Evolutionary conservation across 2,888 invertebrate species (phyloP).

Genomic region (Clusia tigrina): DNA sequence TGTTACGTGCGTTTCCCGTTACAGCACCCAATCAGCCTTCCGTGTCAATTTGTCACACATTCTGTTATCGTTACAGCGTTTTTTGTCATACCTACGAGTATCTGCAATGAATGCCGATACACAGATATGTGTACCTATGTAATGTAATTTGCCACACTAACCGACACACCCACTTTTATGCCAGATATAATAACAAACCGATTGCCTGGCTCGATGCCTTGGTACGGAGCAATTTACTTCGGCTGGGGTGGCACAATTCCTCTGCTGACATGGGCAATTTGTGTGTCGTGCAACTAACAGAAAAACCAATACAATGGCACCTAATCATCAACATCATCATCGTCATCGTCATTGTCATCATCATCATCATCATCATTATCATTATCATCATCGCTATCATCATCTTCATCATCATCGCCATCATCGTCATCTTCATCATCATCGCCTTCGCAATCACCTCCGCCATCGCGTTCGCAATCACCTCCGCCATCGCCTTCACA

Average conservation of each 20-base stretch:
- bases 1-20: no score
- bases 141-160: not conserved
- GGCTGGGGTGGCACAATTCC: not conserved
- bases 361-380: conserved; percentile 7
- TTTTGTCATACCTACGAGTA: not conserved
- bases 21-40: no score
- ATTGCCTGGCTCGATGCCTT: not conserved
- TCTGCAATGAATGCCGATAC: not conserved
- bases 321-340: conserved; percentile 7
- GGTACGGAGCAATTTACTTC: not conserved
- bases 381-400: not conserved
- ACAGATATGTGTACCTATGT: not conserved
- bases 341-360: conserved; percentile 9
- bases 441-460: no score
- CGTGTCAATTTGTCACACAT: conserved; percentile 16
- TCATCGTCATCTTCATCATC: not conserved
- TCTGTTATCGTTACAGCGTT: conserved; percentile 3
- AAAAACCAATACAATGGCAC: conserved; percentile 4
- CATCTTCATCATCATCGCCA: not conserved
- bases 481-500: no score
- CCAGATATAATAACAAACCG: not conserved
- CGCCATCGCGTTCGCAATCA: no score
- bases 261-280: not conserved
- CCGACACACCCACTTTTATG: conserved; percentile 4
- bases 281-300: conserved; percentile 2